Percentiles rank a stretch among this genome's conserved stretches.
Evolutionary conservation across 2,888 invertebrate species (phyloP).

Genomic region (Aproaerema taeniolella): DNA sequence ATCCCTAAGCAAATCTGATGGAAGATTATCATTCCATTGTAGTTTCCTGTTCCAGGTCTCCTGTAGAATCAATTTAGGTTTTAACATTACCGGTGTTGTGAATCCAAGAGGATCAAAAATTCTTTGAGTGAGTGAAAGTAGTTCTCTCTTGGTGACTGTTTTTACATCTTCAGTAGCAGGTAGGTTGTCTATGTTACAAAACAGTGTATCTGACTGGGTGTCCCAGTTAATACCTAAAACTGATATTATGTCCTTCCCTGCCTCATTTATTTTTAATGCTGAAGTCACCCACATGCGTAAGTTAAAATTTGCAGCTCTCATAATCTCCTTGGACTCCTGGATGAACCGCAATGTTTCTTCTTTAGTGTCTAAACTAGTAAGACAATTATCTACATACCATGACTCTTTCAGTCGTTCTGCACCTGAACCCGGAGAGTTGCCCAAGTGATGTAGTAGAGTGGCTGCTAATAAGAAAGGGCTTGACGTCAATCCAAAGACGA

Average conservation of each 20-base stretch:
- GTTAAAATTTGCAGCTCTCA: conserved; percentile 10
- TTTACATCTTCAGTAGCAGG: too few species aligned
- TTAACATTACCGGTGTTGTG: conserved; percentile 2
- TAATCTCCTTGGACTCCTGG: conserved; percentile 4
- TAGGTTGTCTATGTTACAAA: too few species aligned
- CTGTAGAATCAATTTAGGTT: conserved; percentile 12
- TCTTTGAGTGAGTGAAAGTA: conserved; percentile 11
- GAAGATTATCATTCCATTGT: conserved; percentile 9
- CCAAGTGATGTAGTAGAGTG: conserved; percentile 9
- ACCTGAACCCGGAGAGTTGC: background rate
- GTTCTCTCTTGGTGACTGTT: too few species aligned
- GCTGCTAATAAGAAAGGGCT: conserved; percentile 15
- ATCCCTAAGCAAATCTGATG: background rate
- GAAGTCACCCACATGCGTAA: conserved; percentile 13
- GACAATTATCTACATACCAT: too few species aligned
- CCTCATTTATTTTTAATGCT: background rate
- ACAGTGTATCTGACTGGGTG: background rate
- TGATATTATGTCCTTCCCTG: conserved; percentile 3
- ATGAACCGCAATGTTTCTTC: background rate
- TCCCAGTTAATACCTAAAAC: conserved; percentile 12
- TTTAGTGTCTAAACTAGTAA: too few species aligned
- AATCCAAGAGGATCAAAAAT: conserved; percentile 14
- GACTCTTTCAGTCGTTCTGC: background rate
- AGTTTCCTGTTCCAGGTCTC: conserved; percentile 5
- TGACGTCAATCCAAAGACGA: conserved; percentile 9